Percentiles rank a stretch among this genome's conserved stretches.
Conservation (phyloP, 2,888 invertebrate genomes). For the Brassicogethes aeneus region DNA sequence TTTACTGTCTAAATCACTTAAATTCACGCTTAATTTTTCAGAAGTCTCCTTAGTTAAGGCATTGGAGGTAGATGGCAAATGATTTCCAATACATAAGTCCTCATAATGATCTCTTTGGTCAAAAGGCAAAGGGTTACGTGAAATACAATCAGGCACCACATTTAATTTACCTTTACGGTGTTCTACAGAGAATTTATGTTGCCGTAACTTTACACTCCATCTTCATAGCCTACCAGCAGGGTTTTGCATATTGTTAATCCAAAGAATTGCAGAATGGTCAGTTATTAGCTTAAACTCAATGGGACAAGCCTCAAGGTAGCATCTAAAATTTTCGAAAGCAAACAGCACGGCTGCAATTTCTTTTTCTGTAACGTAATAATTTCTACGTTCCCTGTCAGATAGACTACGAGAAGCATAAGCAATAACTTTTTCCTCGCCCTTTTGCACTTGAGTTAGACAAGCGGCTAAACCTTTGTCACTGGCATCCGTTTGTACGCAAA, state of each 20-base stretch:
- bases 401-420: slow-evolving; percentile 12
- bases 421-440: slow-evolving; percentile 12
- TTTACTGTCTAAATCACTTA: slow-evolving; percentile 8
- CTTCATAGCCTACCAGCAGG: slow-evolving; percentile 8
- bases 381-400: slow-evolving; percentile 10
- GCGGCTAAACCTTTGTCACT: slow-evolving; percentile 21
- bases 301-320: too few species aligned
- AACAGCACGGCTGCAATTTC: slow-evolving; percentile 21
- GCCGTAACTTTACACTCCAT: slow-evolving; percentile 9
- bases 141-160: slow-evolving; percentile 7
- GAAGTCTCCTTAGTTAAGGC: too few species aligned
- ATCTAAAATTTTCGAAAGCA: not conserved
- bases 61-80: too few species aligned
- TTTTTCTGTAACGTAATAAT: slow-evolving; percentile 17
- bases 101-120: not conserved
- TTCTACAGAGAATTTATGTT: slow-evolving; percentile 7
- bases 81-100: too few species aligned
- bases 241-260: slow-evolving; percentile 10
- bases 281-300: slow-evolving; percentile 18
- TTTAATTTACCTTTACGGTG: slow-evolving; percentile 8
- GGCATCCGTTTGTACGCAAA: slow-evolving; percentile 23
- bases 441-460: slow-evolving; percentile 15
- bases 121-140: not conserved
- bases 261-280: slow-evolving; percentile 16
- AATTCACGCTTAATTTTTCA: slow-evolving; percentile 6